Conservation (phyloP, 2,797 vertebrate genomes). For the Glossophaga mutica region DNA sequence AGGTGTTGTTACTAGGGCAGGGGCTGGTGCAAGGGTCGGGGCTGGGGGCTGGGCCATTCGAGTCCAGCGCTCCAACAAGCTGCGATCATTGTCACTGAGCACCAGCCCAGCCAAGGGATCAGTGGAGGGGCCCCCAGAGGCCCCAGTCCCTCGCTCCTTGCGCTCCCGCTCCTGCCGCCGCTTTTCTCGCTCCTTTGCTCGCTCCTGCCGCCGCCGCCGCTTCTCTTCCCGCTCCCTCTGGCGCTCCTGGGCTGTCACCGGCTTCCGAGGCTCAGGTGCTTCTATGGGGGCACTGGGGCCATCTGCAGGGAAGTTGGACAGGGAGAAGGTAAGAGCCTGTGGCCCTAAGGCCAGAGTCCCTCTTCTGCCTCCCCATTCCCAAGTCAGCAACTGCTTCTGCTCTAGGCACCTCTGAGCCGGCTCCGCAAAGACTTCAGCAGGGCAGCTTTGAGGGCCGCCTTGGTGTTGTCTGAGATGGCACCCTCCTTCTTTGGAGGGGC, state of each 20-base stretch:
- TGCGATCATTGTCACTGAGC: slow-evolving; percentile 93
- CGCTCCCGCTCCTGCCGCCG: slow-evolving; percentile 91
- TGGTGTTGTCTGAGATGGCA: slow-evolving; percentile 94
- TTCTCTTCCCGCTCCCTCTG: slow-evolving; percentile 95
- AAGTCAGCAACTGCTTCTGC: background rate
- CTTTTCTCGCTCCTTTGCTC: slow-evolving; percentile 89
- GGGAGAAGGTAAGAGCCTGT: background rate
- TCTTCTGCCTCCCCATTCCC: background rate
- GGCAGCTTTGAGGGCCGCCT: slow-evolving; percentile 93
- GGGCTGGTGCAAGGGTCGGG: slow-evolving; percentile 23
- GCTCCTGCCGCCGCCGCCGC: slow-evolving; percentile 89
- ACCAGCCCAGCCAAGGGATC: slow-evolving; percentile 89
- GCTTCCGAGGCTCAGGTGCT: slow-evolving; percentile 85
- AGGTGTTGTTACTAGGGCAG: slow-evolving; percentile 85
- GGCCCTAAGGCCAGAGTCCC: background rate
- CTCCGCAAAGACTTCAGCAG: slow-evolving; percentile 92
- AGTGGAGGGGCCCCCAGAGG: slow-evolving; percentile 52
- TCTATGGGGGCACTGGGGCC: slow-evolving; percentile 70
- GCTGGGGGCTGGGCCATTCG: slow-evolving; percentile 87
- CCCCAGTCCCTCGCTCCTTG: slow-evolving; percentile 82
- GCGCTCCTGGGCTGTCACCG: slow-evolving; percentile 94
- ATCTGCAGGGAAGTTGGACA: slow-evolving; percentile 61
- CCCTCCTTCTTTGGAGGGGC: slow-evolving; percentile 88
- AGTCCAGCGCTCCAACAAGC: slow-evolving; percentile 92
- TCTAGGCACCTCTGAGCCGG: slow-evolving; percentile 86